phyloP scores from a whole-genome alignment of 2,888 invertebrate species.

The Apamea epomidion region DNA sequence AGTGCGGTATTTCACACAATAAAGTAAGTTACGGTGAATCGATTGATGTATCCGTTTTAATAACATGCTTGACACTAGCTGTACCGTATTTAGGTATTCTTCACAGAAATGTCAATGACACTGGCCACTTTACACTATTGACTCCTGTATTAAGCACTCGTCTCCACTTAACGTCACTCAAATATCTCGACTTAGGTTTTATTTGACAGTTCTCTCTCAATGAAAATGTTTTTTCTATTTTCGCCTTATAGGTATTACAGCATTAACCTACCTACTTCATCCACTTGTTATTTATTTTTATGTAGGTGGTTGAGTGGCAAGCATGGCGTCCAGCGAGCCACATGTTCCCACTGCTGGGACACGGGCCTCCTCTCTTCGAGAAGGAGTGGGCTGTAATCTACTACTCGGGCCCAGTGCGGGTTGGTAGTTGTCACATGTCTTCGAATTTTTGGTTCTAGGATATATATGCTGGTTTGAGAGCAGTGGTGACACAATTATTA shows the following conservation, averaged over 20 bases:
- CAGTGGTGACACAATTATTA: background rate
- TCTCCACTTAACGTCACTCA: background rate
- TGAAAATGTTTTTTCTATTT: background rate
- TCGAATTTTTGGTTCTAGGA: background rate
- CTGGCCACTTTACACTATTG: slow-evolving; percentile 5
- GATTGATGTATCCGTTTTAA: slow-evolving; percentile 21
- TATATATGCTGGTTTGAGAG: background rate
- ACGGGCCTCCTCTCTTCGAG: background rate
- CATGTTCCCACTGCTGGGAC: background rate
- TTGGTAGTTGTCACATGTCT: background rate
- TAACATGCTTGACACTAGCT: slow-evolving; percentile 25
- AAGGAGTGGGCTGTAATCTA: background rate
- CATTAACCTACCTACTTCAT: background rate
- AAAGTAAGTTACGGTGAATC: slow-evolving; percentile 26
- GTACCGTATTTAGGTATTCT: slow-evolving; percentile 28
- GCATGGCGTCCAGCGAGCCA: background rate
- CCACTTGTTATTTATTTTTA: background rate
- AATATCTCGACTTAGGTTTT: background rate
- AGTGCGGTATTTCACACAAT: slow-evolving; percentile 37
- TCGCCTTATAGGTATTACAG: background rate
- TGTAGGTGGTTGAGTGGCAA: background rate
- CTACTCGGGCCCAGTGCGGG: background rate
- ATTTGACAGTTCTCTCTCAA: background rate
- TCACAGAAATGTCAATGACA: slow-evolving; percentile 34
- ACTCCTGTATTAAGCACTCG: background rate